These are phyloP conservation scores for Pheosia gnoma DNA, from an alignment of 2,888 invertebrate species.

Conservation along the genomic window DNA sequence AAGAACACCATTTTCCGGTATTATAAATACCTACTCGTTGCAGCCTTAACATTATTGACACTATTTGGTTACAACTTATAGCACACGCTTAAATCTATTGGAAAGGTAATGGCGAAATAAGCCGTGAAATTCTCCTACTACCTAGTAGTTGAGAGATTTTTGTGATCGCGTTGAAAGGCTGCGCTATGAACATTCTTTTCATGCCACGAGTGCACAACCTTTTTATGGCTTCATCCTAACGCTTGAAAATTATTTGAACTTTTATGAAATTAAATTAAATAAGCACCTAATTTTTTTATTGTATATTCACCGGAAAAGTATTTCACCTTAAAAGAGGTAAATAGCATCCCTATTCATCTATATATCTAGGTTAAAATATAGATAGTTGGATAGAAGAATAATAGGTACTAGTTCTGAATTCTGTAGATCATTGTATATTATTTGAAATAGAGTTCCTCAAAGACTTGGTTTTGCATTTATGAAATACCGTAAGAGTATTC, in stretches of 20 bases:
- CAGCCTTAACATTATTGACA: too few relatives aligned
- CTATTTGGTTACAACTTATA: neutral
- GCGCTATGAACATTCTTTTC: constrained; percentile 45
- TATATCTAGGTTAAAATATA: too few relatives aligned
- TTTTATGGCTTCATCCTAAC: constrained; percentile 46
- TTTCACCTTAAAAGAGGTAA: constrained; percentile 14
- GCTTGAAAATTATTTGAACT: constrained; percentile 39
- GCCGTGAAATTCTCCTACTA: constrained; percentile 13
- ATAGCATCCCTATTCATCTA: too few relatives aligned
- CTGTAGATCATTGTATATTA: too few relatives aligned
- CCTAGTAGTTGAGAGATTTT: constrained; percentile 24
- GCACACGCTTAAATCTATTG: constrained; percentile 8
- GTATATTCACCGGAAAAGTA: constrained; percentile 20
- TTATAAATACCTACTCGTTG: too few relatives aligned
- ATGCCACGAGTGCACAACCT: constrained; percentile 32
- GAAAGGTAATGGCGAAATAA: constrained; percentile 17
- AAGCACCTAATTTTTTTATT: neutral
- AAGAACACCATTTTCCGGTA: too few relatives aligned
- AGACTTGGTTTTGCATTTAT: too few relatives aligned
- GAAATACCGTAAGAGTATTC: neutral
- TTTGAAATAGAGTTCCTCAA: too few relatives aligned
- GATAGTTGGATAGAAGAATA: too few relatives aligned
- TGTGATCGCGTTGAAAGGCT: constrained; percentile 41
- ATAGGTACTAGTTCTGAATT: too few relatives aligned
- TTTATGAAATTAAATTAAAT: constrained; percentile 7